Evolutionary conservation across 2,888 invertebrate genomes (phyloP).

Genomic region (Caenorhabditis japonica): DNA sequence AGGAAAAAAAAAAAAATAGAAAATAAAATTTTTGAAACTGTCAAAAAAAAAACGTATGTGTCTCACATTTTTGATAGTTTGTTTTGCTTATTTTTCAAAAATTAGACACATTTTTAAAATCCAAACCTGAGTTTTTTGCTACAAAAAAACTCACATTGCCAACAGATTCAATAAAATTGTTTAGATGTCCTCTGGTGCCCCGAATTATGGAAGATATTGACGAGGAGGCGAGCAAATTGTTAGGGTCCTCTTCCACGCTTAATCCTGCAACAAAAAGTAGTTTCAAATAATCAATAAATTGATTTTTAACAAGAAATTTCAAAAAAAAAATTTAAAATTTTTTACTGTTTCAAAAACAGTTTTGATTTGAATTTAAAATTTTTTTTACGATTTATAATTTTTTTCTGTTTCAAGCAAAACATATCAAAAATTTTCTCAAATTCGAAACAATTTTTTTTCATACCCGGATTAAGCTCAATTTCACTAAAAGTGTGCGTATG

Average conservation of each 20-base stretch:
- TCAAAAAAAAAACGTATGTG: too few species aligned
- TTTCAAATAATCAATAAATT: background rate
- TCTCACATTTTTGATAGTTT: too few species aligned
- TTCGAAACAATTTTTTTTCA: background rate
- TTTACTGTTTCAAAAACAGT: too few species aligned
- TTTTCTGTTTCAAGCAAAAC: background rate
- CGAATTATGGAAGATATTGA: conserved; percentile 70
- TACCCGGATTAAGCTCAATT: background rate
- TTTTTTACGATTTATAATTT: too few species aligned
- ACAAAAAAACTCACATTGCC: conserved; percentile 67
- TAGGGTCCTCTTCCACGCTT: conserved; percentile 55
- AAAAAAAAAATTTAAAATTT: too few species aligned
- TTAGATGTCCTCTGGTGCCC: conserved; percentile 72
- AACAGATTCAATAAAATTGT: conserved; percentile 71
- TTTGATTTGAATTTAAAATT: too few species aligned
- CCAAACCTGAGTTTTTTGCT: too few species aligned
- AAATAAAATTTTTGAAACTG: too few species aligned
- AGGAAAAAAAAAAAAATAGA: too few species aligned
- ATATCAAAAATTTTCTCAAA: background rate
- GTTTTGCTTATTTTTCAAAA: too few species aligned
- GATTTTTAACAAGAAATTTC: background rate
- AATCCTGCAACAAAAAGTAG: conserved; percentile 27
- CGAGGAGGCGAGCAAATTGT: conserved; percentile 47
- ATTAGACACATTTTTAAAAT: too few species aligned
- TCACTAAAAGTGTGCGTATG: conserved; percentile 6